Percentiles rank a stretch among this genome's conserved stretches.
These are phyloP conservation scores for Dasysyrphus tricinctus DNA, from an alignment of 2,888 invertebrate genomes.

Conservation along the genomic window DNA sequence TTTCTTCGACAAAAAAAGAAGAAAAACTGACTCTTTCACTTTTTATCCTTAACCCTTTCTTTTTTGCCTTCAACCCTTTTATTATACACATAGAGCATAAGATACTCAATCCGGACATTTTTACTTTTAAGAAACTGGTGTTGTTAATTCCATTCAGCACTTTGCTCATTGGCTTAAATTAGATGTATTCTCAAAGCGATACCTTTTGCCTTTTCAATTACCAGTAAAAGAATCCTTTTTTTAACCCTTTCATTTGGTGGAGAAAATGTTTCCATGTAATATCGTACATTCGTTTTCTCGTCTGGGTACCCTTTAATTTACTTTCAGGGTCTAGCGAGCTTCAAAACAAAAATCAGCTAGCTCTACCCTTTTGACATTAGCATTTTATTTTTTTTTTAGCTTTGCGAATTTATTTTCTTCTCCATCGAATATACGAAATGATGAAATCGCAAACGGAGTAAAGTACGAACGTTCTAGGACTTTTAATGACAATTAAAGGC, in stretches of 20 bases:
- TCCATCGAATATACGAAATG: slow-evolving; percentile 54
- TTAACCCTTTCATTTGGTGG: slow-evolving; percentile 42
- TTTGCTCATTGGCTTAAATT: slow-evolving; percentile 51
- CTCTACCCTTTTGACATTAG: slow-evolving; percentile 57
- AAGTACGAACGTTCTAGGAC: slow-evolving; percentile 53
- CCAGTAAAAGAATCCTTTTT: slow-evolving; percentile 48
- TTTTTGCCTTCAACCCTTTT: slow-evolving; percentile 10
- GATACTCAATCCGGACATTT: slow-evolving; percentile 41
- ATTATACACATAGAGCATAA: background rate
- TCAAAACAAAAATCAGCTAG: background rate
- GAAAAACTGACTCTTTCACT: background rate
- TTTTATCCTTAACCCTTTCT: background rate
- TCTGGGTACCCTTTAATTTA: slow-evolving; percentile 66
- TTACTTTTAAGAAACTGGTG: slow-evolving; percentile 44
- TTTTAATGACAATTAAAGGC: slow-evolving; percentile 68
- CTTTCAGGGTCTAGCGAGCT: slow-evolving; percentile 39
- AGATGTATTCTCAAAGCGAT: slow-evolving; percentile 47
- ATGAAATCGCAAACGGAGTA: slow-evolving; percentile 60
- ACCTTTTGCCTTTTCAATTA: slow-evolving; percentile 63
- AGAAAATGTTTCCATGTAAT: slow-evolving; percentile 36
- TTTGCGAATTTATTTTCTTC: slow-evolving; percentile 25
- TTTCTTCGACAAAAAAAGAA: background rate
- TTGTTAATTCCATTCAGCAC: slow-evolving; percentile 51
- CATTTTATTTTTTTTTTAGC: slow-evolving; percentile 40
- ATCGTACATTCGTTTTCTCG: slow-evolving; percentile 55